These are phyloP conservation scores for Sceloporus tristichus DNA, from an alignment of 2,113 vertebrate species.

Conservation along the genomic window DNA sequence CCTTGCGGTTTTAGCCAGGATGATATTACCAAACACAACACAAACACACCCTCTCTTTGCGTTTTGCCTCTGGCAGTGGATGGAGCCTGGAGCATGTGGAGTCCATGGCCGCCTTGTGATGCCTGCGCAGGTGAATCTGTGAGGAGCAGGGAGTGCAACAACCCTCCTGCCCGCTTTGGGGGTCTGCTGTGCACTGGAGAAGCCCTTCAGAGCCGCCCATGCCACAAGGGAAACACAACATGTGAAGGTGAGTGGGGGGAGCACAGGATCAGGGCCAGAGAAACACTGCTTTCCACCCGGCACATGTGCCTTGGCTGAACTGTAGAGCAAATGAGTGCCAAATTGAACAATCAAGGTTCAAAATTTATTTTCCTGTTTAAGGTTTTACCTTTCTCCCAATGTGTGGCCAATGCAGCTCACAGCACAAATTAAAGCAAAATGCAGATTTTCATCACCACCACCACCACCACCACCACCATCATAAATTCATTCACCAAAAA, in stretches of 20 bases:
- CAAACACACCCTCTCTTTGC: neutral
- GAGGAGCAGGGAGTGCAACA: slow-evolving; percentile 79
- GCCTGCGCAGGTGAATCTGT: slow-evolving; percentile 77
- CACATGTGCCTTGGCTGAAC: too few species aligned
- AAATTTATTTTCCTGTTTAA: too few species aligned
- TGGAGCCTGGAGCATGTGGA: slow-evolving; percentile 85
- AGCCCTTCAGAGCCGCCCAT: slow-evolving; percentile 78
- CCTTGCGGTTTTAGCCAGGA: neutral
- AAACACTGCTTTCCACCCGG: too few species aligned
- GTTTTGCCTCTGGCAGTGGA: slow-evolving; percentile 74
- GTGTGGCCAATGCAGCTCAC: too few species aligned
- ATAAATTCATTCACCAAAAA: too few species aligned
- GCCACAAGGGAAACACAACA: slow-evolving; percentile 77
- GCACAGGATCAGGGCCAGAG: neutral
- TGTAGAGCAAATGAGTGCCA: too few species aligned
- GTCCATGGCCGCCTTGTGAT: slow-evolving; percentile 83
- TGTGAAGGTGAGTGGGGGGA: slow-evolving; percentile 79
- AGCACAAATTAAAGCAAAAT: too few species aligned
- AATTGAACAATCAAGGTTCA: neutral
- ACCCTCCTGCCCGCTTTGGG: slow-evolving; percentile 82
- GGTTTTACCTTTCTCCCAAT: too few species aligned
- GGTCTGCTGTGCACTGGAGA: slow-evolving; percentile 84
- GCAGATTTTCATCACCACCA: too few species aligned
- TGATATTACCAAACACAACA: neutral
- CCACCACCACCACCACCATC: too few species aligned